Evolutionary conservation across 2,797 vertebrate species (phyloP).

Genomic region (Oreonectes daqikongensis): DNA sequence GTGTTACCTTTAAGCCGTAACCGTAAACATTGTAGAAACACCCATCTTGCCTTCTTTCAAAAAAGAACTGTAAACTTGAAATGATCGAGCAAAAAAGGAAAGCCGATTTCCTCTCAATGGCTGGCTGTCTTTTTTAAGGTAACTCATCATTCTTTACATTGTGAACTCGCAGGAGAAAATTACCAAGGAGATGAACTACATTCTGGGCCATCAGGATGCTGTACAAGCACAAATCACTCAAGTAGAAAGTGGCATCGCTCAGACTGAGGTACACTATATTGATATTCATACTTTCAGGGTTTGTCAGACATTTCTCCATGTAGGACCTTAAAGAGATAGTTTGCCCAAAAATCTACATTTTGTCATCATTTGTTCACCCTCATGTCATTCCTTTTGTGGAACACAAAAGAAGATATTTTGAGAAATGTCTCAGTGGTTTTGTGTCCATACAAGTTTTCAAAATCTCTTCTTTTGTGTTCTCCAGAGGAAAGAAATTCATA

Average conservation of each 20-base stretch:
- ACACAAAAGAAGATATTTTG: too few species aligned
- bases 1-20: not conserved
- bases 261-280: slow-evolving; percentile 83
- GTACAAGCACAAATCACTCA: slow-evolving; percentile 91
- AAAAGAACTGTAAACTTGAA: too few species aligned
- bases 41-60: not conserved
- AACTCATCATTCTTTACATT: slow-evolving; percentile 24
- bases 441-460: too few species aligned
- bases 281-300: not conserved
- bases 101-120: too few species aligned
- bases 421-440: too few species aligned
- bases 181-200: slow-evolving; percentile 87
- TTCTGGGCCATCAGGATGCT: slow-evolving; percentile 90
- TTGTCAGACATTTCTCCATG: not conserved
- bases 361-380: too few species aligned
- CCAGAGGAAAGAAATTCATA: too few species aligned
- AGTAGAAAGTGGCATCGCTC: slow-evolving; percentile 88
- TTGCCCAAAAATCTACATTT: too few species aligned
- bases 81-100: too few species aligned
- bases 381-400: too few species aligned
- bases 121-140: not conserved
- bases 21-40: not conserved
- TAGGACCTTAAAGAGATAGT: not conserved
- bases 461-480: too few species aligned
- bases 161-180: slow-evolving; percentile 85